These are phyloP conservation scores for Clitarchus hookeri DNA, from an alignment of 2,888 invertebrate genomes.

Conservation along the genomic window DNA sequence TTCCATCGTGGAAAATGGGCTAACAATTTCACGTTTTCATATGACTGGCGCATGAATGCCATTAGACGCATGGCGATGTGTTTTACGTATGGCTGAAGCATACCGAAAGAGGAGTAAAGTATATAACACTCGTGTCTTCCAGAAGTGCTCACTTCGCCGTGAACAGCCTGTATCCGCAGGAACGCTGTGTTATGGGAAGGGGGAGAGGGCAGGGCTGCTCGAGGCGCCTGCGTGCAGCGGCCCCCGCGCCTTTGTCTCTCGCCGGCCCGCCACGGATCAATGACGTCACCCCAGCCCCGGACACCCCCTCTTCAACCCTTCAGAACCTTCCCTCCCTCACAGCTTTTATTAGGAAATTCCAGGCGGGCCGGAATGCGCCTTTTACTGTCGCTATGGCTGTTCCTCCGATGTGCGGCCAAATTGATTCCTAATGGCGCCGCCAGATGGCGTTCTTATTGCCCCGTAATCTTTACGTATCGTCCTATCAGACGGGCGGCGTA, in stretches of 20 bases:
- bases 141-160: no score
- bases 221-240: conserved; percentile 5
- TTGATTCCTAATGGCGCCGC: conserved; percentile 43
- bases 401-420: conserved; percentile 31
- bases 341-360: conserved; percentile 44
- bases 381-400: conserved; percentile 38
- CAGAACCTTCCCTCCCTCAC: not conserved
- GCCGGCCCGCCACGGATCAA: conserved; percentile 36
- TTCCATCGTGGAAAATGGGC: no score
- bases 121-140: no score
- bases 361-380: conserved; percentile 41
- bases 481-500: not conserved
- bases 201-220: no score
- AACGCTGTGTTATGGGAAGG: no score
- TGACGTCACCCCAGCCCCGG: conserved; percentile 36
- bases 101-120: no score
- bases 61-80: no score
- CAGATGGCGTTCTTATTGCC: conserved; percentile 37
- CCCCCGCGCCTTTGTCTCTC: not conserved
- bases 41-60: no score
- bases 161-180: no score
- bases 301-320: not conserved
- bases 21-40: no score
- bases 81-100: no score
- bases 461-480: conserved; percentile 40